Evolutionary conservation across 2,888 invertebrate species (phyloP).

Genomic region (Cantharis rufa): DNA sequence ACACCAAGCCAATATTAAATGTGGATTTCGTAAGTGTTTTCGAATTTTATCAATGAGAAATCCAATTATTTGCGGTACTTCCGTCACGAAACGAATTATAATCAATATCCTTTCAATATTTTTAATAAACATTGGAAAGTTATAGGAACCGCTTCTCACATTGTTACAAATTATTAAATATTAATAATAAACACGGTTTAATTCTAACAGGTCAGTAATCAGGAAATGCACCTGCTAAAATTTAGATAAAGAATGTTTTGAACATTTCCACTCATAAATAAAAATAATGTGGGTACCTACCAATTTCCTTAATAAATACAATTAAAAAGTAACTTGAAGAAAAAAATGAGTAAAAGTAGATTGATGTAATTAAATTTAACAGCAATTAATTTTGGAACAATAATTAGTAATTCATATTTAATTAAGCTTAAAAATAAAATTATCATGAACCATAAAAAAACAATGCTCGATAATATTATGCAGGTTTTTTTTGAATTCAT

Average conservation of each 20-base stretch:
- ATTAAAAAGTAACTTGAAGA: background rate
- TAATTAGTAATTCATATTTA: background rate
- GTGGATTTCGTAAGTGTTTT: too few species aligned
- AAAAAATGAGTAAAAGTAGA: background rate
- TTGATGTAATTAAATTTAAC: background rate
- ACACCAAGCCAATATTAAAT: too few species aligned
- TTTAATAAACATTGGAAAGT: background rate
- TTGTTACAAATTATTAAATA: background rate
- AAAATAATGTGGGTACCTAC: background rate
- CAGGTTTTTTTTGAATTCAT: background rate
- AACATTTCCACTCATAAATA: background rate
- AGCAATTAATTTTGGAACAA: background rate
- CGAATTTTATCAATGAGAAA: too few species aligned
- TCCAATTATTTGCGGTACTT: background rate
- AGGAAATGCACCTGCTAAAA: background rate
- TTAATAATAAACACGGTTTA: background rate
- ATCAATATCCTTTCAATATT: background rate
- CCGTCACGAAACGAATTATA: background rate
- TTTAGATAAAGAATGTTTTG: background rate
- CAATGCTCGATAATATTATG: background rate
- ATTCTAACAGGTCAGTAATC: background rate
- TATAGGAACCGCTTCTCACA: background rate
- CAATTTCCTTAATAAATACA: background rate
- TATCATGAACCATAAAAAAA: too few species aligned
- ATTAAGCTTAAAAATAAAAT: background rate